These are phyloP conservation scores for Sphenodon punctatus DNA, from an alignment of 2,797 vertebrate genomes.

Conservation along the genomic window DNA sequence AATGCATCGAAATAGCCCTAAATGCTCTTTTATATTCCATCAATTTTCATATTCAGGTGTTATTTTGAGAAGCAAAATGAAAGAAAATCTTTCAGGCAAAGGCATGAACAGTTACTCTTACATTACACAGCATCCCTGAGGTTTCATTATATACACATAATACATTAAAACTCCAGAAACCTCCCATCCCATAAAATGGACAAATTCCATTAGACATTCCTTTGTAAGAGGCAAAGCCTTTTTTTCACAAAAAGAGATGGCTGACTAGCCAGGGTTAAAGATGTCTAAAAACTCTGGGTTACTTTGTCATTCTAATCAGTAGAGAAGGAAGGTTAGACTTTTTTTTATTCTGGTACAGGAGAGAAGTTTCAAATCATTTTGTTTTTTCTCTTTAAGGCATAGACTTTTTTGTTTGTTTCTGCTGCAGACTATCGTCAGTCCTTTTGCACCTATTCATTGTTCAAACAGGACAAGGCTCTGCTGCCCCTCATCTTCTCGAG, in stretches of 20 bases:
- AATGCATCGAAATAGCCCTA: not conserved
- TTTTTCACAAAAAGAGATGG: not conserved
- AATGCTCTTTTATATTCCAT: not conserved
- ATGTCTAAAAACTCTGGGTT: constrained; percentile 6
- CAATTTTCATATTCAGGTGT: constrained; percentile 16
- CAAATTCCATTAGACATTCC: not conserved
- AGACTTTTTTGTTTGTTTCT: not conserved
- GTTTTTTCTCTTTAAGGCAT: not conserved
- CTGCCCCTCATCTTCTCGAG: not conserved
- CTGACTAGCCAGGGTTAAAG: not conserved
- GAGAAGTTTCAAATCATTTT: not conserved
- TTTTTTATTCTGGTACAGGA: not conserved
- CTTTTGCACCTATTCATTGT: not conserved
- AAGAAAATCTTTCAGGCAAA: not conserved
- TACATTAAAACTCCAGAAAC: not conserved
- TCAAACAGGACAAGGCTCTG: not conserved
- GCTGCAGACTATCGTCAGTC: not conserved
- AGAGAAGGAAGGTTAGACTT: not conserved
- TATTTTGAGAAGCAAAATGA: not conserved
- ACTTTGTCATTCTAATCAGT: not conserved
- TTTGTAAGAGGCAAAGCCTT: not conserved
- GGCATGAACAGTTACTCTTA: not conserved
- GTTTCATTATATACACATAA: constrained; percentile 5
- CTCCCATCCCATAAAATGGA: constrained; percentile 2
- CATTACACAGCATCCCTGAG: not conserved